Base-by-base conservation (phyloP, 2,113 vertebrate species). In the Pogona vitticeps region DNA sequence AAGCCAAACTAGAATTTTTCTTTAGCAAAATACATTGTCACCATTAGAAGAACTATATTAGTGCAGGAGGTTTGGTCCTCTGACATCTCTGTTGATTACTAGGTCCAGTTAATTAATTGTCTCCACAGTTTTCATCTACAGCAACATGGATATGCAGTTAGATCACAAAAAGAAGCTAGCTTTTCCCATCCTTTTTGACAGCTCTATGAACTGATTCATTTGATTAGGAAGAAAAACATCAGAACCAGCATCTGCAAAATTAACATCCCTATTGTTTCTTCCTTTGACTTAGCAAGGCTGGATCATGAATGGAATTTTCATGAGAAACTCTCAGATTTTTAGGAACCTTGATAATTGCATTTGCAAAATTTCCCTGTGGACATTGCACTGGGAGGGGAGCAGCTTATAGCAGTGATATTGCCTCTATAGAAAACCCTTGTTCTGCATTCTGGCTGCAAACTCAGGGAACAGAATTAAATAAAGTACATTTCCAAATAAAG, bases 91-190 rank as follows among this genome's bases (percentile, higher is more conserved):
- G 84, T 86, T 86, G 61, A 42, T 84, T 84, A 3, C 31, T 15
- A 84, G 86, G 83, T 76, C 88, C 88, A 91, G 88, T 90, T 85
- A 90, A 81, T 83, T 71, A 82, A 80, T 78, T 84, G 46, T 52
- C 7, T 59, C 33, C 88, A 92, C 84, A 93, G 75, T 56, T 70
- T 65, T 86, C 36, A 84, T 28, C 80, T 79, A 79, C 68, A 89
- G 72, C 72, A 68, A 36, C 83, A 77, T 12, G 36, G 52, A 28
- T 88, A 23, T 31, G 28, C 83, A 71, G 36, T 21, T 61, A 72
- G 38, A 52, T 56, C 33, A 3, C 42, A 71, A 63, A 56, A 40
- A 1, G 13, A 58, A 77, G 73, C 38, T 77, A 36, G 6, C 33
- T 56, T 33, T 88, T 91, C 90, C 59, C 76, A 56, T 33, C 15